phyloP scores from a whole-genome alignment of 2,888 invertebrate genomes.

The Thalpophila matura region DNA sequence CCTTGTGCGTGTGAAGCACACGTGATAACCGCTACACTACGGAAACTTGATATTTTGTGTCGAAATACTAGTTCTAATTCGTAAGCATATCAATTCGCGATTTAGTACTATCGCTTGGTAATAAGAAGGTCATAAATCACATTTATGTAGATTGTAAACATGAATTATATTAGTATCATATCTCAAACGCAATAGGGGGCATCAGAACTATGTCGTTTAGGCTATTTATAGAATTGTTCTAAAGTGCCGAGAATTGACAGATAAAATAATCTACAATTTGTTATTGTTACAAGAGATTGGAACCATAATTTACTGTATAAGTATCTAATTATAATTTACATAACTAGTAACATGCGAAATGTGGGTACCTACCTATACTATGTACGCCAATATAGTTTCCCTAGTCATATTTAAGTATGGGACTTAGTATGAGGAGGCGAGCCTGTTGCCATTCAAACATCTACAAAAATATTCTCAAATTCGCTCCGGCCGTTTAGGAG shows the following conservation, averaged over 20 bases:
- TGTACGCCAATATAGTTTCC: too few species aligned
- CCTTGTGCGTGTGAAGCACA: constrained; percentile 95
- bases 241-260: constrained; percentile 13
- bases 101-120: constrained; percentile 14
- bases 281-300: constrained; percentile 19
- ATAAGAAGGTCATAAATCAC: constrained; percentile 45
- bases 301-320: neutral
- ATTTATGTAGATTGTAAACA: constrained; percentile 49
- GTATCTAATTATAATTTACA: neutral
- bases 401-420: too few species aligned
- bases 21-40: constrained; percentile 95
- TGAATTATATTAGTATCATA: constrained; percentile 38
- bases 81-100: rapidly evolving
- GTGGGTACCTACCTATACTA: too few species aligned
- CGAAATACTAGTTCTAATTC: constrained; percentile 3
- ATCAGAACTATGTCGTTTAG: constrained; percentile 18
- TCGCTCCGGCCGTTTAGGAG: too few species aligned
- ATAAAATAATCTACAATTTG: constrained; percentile 24
- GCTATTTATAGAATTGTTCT: constrained; percentile 35
- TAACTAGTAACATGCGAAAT: too few species aligned
- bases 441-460: too few species aligned
- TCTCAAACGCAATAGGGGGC: constrained; percentile 44
- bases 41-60: constrained; percentile 81
- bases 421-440: too few species aligned
- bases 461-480: too few species aligned